Percentiles rank a stretch among this genome's conserved stretches.
These are phyloP conservation scores for Acomys russatus DNA, from an alignment of 2,797 vertebrate genomes.

Conservation along the genomic window DNA sequence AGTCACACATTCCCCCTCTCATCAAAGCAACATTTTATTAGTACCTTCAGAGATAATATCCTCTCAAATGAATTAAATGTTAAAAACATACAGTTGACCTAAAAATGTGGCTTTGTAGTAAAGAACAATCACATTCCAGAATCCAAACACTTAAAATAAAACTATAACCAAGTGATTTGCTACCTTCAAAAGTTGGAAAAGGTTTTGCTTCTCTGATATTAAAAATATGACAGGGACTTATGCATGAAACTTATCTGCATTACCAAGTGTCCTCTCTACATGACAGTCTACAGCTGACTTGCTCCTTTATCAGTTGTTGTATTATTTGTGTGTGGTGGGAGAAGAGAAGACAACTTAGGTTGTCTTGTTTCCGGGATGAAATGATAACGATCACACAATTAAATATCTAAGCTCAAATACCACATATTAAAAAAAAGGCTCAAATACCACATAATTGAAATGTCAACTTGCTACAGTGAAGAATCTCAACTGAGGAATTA, in stretches of 20 bases:
- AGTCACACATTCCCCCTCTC: not conserved
- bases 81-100: not conserved
- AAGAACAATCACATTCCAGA: not conserved
- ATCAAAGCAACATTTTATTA: constrained; percentile 47
- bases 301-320: not conserved
- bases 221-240: not conserved
- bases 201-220: not conserved
- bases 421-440: no score
- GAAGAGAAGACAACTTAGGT: not conserved
- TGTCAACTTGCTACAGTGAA: not conserved
- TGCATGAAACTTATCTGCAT: not conserved
- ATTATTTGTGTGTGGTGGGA: not conserved
- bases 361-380: not conserved
- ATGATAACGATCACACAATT: not conserved
- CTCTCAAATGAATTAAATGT: constrained; percentile 43
- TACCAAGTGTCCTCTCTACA: not conserved
- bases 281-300: not conserved
- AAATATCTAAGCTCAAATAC: not conserved
- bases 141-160: not conserved
- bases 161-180: not conserved
- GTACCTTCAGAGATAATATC: constrained; percentile 37
- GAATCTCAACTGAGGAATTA: not conserved
- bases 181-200: not conserved
- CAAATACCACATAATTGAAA: not conserved
- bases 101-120: not conserved